These are phyloP conservation scores for Nycticryphes semicollaris DNA, from an alignment of 2,113 vertebrate genomes.

Conservation along the genomic window DNA sequence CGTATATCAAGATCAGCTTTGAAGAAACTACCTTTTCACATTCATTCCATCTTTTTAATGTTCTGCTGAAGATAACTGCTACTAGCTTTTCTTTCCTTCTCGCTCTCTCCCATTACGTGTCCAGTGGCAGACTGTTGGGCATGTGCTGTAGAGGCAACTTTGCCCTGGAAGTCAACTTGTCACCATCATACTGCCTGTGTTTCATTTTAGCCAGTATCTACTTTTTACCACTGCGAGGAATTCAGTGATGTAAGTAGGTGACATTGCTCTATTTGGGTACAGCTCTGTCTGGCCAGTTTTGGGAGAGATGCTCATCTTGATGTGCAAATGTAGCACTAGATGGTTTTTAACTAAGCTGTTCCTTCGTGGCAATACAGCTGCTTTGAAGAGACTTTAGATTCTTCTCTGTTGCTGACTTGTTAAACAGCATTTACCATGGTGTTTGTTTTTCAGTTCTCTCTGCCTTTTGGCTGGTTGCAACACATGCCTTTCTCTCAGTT, in stretches of 20 bases:
- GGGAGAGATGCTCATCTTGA: neutral
- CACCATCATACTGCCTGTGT: neutral
- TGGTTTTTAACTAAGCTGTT: neutral
- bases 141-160: neutral
- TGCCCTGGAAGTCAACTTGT: neutral
- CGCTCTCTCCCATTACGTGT: neutral
- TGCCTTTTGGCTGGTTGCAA: neutral
- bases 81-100: neutral
- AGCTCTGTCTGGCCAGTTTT: neutral
- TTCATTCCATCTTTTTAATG: neutral
- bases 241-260: neutral
- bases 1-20: neutral
- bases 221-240: neutral
- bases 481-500: neutral
- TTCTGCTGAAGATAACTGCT: neutral
- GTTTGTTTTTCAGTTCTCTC: neutral
- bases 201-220: neutral
- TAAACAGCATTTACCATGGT: neutral
- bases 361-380: rapidly evolving
- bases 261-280: neutral
- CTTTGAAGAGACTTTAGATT: neutral
- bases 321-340: neutral
- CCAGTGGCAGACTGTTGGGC: neutral
- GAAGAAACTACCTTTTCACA: neutral
- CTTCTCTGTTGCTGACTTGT: neutral